Conservation (phyloP, 2,113 vertebrate genomes). For the Microcebus ravelobensis region DNA sequence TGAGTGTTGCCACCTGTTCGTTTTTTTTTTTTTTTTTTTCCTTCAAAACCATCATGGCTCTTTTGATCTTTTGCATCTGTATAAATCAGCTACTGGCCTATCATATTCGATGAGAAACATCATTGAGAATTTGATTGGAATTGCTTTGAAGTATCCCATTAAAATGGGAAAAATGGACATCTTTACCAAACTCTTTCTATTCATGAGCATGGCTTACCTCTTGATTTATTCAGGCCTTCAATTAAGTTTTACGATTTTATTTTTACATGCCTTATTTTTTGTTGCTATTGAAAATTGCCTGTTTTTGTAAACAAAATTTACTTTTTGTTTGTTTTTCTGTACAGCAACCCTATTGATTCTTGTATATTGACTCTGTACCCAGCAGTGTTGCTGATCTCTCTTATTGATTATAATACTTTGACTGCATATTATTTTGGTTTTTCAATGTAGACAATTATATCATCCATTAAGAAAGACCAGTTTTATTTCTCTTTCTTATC, state of each 20-base stretch:
- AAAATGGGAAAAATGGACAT: neutral
- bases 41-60: neutral
- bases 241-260: neutral
- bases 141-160: neutral
- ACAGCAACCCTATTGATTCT: neutral
- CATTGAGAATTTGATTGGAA: neutral
- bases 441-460: neutral
- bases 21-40: neutral
- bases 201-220: neutral
- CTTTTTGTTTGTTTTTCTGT: neutral
- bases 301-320: neutral
- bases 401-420: neutral
- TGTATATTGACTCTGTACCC: neutral
- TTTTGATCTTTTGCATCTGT: neutral
- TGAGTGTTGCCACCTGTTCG: neutral
- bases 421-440: neutral
- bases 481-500: neutral
- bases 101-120: neutral
- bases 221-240: neutral
- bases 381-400: neutral
- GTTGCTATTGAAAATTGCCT: neutral
- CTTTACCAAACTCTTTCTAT: slow-evolving; percentile 25
- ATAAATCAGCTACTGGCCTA: neutral
- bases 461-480: neutral
- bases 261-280: neutral